Base-by-base conservation (phyloP, 2,113 vertebrate genomes). In the Melanerpes formicivorus region DNA sequence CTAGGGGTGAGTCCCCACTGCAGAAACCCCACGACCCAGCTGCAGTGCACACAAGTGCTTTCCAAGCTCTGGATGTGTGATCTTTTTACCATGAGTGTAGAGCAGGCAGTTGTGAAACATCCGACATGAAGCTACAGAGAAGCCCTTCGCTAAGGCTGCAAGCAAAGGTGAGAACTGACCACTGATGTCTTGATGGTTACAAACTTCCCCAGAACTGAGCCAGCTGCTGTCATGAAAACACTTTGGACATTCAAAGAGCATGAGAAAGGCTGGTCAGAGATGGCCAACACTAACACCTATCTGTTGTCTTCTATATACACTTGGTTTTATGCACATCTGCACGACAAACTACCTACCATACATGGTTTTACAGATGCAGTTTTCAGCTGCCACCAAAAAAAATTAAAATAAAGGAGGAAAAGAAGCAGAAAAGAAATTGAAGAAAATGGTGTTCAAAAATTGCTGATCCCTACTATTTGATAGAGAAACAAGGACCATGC, bases 81-180 rank as follows among this genome's bases (percentile, higher is more conserved):
- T 34, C 59, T 85, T 74, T 44, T 29, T 23, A 70, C 25, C 40
- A 42, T 54, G 8, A 73, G 21, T 5, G 11, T 11, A 10, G 23
- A 44, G 40, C 17, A 34, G 37, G n/a, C 55, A 62, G 18, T 1
- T 83, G 59, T 64, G 25, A 87, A 82, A 65, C 40, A 29, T 60
- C 50, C 17, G n/a, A 37, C 2, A 3, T 11, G 25, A 4, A 1
- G 26, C 23, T 32, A 37, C 0, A 1, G 67, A 65, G 30, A 29
- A 90, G 16, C 32, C 52, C 73, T 64, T 80, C 37, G 18, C 16
- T 52, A 25, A 69, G 55, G 26, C 42, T 77, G 3, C 8, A 25
- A 63, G 59, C 16, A 78, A 50, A 66, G 27, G 50, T 48, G 14
- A 70, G 44, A 70, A 55, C 21, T 37, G 60, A 21, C 42, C 19